Conservation (phyloP, 1,140 invertebrate genomes). For the Cheumatopsyche charites region DNA sequence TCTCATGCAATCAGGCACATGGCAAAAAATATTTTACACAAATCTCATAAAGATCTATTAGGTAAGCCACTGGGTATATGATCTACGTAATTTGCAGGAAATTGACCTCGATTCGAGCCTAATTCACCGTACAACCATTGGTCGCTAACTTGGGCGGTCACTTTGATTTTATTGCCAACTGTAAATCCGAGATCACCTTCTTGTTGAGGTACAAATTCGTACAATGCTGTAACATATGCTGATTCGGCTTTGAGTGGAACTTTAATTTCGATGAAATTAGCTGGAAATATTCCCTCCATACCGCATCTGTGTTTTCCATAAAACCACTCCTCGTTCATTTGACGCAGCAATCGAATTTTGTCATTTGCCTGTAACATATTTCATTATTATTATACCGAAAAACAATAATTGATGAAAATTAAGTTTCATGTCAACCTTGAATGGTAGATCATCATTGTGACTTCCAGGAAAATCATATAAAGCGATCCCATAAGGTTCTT, state of each 20-base stretch:
- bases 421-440: slow-evolving; percentile 64
- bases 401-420: not conserved
- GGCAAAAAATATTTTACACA: not conserved
- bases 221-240: slow-evolving; percentile 57
- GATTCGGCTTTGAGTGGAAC: slow-evolving; percentile 66
- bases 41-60: slow-evolving; percentile 27
- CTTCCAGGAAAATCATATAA: slow-evolving; percentile 75
- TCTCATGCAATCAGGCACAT: no score
- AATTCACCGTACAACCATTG: slow-evolving; percentile 84
- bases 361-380: slow-evolving; percentile 69
- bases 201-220: slow-evolving; percentile 60
- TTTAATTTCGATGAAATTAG: slow-evolving; percentile 77
- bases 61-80: slow-evolving; percentile 56
- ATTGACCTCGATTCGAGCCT: slow-evolving; percentile 73
- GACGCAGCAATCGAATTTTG: slow-evolving; percentile 69
- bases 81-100: slow-evolving; percentile 81
- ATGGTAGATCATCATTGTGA: slow-evolving; percentile 73
- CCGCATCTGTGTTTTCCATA: slow-evolving; percentile 69
- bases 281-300: slow-evolving; percentile 80
- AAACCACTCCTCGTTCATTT: slow-evolving; percentile 81
- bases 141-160: slow-evolving; percentile 73
- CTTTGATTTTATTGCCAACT: slow-evolving; percentile 71
- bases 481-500: slow-evolving; percentile 71
- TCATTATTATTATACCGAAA: slow-evolving; percentile 13
- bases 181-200: slow-evolving; percentile 56